phyloP scores from a whole-genome alignment of 1,140 invertebrate genomes.

The Orius insidiosus region DNA sequence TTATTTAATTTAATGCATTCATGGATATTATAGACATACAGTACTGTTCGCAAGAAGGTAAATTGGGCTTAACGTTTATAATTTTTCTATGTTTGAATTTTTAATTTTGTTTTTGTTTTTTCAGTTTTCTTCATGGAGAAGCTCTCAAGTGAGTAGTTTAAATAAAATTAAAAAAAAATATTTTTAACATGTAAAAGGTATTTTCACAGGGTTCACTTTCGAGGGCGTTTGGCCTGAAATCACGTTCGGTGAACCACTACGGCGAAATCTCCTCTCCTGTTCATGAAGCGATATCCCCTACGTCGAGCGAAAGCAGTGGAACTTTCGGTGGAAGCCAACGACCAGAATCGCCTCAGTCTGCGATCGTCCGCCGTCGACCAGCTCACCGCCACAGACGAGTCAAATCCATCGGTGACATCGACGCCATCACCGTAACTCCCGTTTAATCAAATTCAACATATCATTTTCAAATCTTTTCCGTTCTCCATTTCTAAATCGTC shows the following conservation, averaged over 20 bases:
- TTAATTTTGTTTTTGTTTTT: conserved; percentile 21
- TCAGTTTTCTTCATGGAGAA: conserved; percentile 37
- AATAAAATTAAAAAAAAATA: neutral
- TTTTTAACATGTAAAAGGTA: neutral
- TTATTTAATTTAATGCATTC: conserved; percentile 3
- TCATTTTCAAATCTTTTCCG: too few relatives aligned
- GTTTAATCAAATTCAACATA: conserved; percentile 10
- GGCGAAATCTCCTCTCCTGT: conserved; percentile 30
- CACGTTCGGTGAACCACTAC: conserved; percentile 26
- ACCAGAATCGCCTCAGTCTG: conserved; percentile 25
- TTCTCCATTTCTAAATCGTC: too few relatives aligned
- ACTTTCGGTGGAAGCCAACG: conserved; percentile 23
- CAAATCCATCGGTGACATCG: conserved; percentile 54
- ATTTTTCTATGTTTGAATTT: too few relatives aligned
- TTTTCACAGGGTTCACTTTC: conserved; percentile 51
- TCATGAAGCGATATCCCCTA: conserved; percentile 32
- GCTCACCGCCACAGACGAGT: conserved; percentile 39
- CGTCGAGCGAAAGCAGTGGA: conserved; percentile 9
- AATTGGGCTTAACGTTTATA: too few relatives aligned
- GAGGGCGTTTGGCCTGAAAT: conserved; percentile 48
- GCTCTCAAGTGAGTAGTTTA: conserved; percentile 32
- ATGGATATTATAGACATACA: conserved; percentile 6
- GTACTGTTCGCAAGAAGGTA: conserved; percentile 9
- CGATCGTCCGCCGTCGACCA: conserved; percentile 23
- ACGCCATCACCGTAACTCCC: conserved; percentile 33